These are phyloP conservation scores for Neotoxoptera formosana DNA, from an alignment of 1,140 invertebrate species.

Conservation along the genomic window DNA sequence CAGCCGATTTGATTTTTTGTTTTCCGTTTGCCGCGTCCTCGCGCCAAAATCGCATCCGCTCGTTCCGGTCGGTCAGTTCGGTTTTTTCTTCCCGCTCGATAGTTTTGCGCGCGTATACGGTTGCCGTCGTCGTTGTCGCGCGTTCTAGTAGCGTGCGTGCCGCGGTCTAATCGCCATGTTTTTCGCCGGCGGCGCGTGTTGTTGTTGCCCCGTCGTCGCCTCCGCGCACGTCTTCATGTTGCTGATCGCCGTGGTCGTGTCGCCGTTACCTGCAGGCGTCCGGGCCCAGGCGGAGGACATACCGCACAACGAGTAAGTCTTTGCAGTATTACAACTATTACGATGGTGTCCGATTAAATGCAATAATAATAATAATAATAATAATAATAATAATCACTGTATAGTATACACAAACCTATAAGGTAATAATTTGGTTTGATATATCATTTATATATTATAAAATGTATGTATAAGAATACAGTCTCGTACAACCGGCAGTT, in stretches of 20 bases:
- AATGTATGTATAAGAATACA: background rate
- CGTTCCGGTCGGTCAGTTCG: background rate
- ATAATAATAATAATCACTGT: background rate
- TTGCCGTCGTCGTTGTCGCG: background rate
- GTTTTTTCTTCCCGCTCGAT: background rate
- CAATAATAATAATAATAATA: background rate
- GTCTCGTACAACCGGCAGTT: background rate
- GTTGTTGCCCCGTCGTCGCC: background rate
- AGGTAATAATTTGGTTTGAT: no score
- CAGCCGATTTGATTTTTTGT: background rate
- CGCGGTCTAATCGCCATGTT: background rate
- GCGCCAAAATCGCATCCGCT: background rate
- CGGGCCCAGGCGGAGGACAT: constrained; percentile 48
- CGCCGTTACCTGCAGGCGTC: constrained; percentile 12
- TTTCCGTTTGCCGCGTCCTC: background rate
- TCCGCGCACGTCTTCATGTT: background rate
- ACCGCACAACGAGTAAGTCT: constrained; percentile 51
- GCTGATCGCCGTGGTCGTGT: background rate
- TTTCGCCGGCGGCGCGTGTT: background rate
- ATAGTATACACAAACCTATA: no score
- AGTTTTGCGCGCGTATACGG: background rate
- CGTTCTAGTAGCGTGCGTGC: background rate
- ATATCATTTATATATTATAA: background rate
- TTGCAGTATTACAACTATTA: background rate
- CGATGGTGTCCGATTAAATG: background rate